A percentile compares a stretch with the other conserved stretches of the same genome.
Conservation (phyloP, 2,888 invertebrate genomes). For the Drosophila pseudotakahashii region DNA sequence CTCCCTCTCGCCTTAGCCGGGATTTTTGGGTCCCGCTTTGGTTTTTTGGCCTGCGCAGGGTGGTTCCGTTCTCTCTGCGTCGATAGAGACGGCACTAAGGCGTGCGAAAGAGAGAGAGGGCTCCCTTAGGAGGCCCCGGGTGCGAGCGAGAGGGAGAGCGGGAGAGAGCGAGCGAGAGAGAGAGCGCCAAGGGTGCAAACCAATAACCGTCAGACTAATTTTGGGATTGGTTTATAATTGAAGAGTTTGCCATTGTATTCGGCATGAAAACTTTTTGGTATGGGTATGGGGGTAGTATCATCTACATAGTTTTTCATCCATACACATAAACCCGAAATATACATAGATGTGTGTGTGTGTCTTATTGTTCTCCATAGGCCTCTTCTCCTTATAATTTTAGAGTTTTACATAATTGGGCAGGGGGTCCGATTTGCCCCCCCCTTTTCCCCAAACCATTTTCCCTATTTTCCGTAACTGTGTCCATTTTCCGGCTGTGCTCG, state of each 20-base stretch:
- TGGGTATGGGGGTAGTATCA: neutral
- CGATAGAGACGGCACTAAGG: slow-evolving; percentile 19
- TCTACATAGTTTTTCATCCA: slow-evolving; percentile 37
- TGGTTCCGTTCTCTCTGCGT: slow-evolving; percentile 26
- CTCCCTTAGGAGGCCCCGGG: slow-evolving; percentile 14
- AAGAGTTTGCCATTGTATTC: slow-evolving; percentile 80
- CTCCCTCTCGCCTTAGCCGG: neutral
- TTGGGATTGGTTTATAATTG: slow-evolving; percentile 83
- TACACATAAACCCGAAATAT: slow-evolving; percentile 17
- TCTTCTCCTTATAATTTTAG: slow-evolving; percentile 67
- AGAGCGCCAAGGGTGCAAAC: slow-evolving; percentile 78
- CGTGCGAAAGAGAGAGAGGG: slow-evolving; percentile 10
- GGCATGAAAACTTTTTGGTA: slow-evolving; percentile 20
- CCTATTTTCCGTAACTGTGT: slow-evolving; percentile 23
- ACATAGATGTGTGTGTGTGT: slow-evolving; percentile 19
- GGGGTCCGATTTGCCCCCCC: slow-evolving; percentile 4
- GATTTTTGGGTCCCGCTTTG: slow-evolving; percentile 7
- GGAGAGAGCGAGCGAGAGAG: slow-evolving; percentile 4
- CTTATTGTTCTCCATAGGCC: slow-evolving; percentile 75
- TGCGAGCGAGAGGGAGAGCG: slow-evolving; percentile 21
- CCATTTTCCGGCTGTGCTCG: neutral
- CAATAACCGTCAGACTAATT: slow-evolving; percentile 82
- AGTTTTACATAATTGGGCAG: slow-evolving; percentile 74
- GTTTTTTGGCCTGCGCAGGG: slow-evolving; percentile 17
- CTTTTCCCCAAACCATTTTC: neutral